These are phyloP conservation scores for Tor tambroides DNA, from an alignment of 2,113 vertebrate species.

Conservation along the genomic window DNA sequence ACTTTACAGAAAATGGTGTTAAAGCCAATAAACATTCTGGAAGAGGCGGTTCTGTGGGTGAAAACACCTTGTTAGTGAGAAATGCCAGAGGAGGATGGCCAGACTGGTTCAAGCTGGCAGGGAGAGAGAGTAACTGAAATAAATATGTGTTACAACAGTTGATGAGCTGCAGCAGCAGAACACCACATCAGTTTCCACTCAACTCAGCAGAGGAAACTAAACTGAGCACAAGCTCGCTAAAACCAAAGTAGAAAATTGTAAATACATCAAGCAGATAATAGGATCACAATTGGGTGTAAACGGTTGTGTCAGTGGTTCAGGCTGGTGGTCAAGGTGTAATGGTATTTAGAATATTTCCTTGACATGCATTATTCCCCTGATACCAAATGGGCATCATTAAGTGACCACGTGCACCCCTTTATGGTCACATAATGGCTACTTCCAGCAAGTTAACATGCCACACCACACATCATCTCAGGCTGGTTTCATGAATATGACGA, in stretches of 20 bases:
- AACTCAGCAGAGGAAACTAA: slow-evolving; percentile 7
- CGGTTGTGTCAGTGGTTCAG: neutral
- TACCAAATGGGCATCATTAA: neutral
- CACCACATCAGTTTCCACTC: neutral
- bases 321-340: too few relatives aligned
- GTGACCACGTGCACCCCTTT: neutral
- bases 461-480: neutral
- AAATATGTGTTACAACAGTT: neutral
- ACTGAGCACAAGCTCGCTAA: neutral
- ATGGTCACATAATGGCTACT: neutral
- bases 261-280: neutral
- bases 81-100: neutral
- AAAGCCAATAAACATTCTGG: neutral
- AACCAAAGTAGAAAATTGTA: neutral
- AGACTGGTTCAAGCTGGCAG: neutral
- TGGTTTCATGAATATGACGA: slow-evolving; percentile 6
- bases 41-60: neutral
- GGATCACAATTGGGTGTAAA: neutral
- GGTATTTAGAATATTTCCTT: neutral
- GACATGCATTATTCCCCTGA: neutral
- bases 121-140: neutral
- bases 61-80: slow-evolving; percentile 11
- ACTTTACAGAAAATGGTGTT: neutral
- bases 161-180: neutral
- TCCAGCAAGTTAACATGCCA: neutral